phyloP scores from a whole-genome alignment of 2,797 vertebrate genomes.

The Pseudomugil gertrudae region DNA sequence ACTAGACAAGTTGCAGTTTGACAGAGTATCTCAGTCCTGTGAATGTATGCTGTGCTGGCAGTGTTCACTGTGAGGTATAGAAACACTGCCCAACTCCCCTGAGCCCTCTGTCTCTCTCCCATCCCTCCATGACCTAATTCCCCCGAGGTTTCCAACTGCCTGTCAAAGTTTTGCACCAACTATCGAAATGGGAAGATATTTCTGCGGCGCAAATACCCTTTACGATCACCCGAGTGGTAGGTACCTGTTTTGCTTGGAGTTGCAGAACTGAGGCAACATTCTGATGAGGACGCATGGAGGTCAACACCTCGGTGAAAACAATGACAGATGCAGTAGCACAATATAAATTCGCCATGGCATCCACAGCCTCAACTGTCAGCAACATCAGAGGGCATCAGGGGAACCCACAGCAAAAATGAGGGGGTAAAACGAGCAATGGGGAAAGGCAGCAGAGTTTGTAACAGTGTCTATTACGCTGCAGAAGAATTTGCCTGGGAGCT shows the following conservation, averaged over 20 bases:
- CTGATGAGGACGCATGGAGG: conserved; percentile 70
- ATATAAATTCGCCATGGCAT: conserved; percentile 71
- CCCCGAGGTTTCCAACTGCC: conserved; percentile 71
- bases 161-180: conserved; percentile 77
- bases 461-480: conserved; percentile 79
- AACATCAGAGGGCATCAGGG: conserved; percentile 71
- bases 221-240: conserved; percentile 66
- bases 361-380: conserved; percentile 68
- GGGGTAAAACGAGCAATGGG: conserved; percentile 50
- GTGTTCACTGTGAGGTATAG: conserved; percentile 53
- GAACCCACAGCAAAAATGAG: conserved; percentile 67
- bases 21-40: conserved; percentile 60
- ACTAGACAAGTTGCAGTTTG: conserved; percentile 70
- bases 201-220: conserved; percentile 59
- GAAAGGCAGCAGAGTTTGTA: conserved; percentile 72
- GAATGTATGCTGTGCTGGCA: conserved; percentile 51
- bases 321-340: conserved; percentile 58
- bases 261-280: conserved; percentile 71
- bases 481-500: conserved; percentile 88
- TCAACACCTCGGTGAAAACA: conserved; percentile 74
- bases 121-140: conserved; percentile 76
- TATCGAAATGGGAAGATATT: conserved; percentile 60
- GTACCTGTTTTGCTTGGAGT: conserved; percentile 77
- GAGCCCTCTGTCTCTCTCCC: conserved; percentile 60
- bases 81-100: conserved; percentile 60